Conservation (phyloP, 2,797 vertebrate species). For the Schizopygopsis pylzovi region DNA sequence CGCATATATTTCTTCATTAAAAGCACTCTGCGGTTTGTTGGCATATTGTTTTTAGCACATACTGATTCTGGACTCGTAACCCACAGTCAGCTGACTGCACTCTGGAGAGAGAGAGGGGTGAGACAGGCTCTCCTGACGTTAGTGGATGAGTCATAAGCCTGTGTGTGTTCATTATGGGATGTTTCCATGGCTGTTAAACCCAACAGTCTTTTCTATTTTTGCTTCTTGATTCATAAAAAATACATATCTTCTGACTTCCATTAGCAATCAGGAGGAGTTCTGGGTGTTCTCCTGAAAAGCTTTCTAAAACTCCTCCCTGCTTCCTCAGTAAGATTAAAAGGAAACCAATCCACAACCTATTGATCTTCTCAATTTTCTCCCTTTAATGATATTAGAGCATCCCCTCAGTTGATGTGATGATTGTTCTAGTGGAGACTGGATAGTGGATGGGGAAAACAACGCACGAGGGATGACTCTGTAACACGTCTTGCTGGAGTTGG, state of each 20-base stretch:
- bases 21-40: neutral
- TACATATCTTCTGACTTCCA: conserved; percentile 29
- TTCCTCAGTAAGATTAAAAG: conserved; percentile 19
- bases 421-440: neutral
- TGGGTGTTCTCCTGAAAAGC: conserved; percentile 2
- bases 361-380: conserved; percentile 2
- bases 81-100: conserved; percentile 36
- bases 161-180: conserved; percentile 9
- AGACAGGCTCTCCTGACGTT: conserved; percentile 46
- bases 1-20: neutral
- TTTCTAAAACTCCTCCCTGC: conserved; percentile 1
- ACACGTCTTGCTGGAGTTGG: conserved; percentile 35
- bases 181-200: conserved; percentile 2
- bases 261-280: conserved; percentile 11
- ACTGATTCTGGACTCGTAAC: conserved; percentile 18
- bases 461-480: conserved; percentile 18
- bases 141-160: conserved; percentile 44
- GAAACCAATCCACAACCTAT: neutral
- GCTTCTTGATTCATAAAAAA: conserved; percentile 40
- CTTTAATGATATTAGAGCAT: neutral
- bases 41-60: conserved; percentile 31
- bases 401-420: neutral
- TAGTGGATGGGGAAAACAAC: conserved; percentile 6
- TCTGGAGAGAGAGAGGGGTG: conserved; percentile 32
- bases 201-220: conserved; percentile 38